Evolutionary conservation across 2,888 invertebrate species (phyloP), one percentile per base, ranked within the genome.

Genomic region (Linnaemya vulpina): DNA sequence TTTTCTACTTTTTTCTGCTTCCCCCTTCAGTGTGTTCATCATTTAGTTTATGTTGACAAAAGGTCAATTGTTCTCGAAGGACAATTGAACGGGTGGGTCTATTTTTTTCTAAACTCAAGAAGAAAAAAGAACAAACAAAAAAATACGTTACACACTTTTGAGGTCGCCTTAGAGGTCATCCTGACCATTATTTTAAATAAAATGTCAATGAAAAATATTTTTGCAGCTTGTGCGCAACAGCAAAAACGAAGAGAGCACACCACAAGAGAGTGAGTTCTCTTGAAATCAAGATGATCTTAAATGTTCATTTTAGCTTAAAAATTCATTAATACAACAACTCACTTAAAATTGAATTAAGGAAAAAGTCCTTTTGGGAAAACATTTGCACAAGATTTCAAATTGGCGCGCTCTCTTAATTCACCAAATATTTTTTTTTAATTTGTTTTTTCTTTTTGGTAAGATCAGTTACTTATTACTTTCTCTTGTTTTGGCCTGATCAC

Each of bases 131-230:
- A 70, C 53, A 7, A 71, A 71, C 58, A 20, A 63, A 67, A 75
- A 79, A 76, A 80, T 55, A 75, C 81, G 83, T 83, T 84, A 84
- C 86, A 86, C 83, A 83, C 86, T 83, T 86, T 86, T 86, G 86
- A 86, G 87, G 87, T 87, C 80, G 82, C 73, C 84, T 87, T 86
- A 86, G 84, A 83, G 87, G 87, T 87, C 87, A 86, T 80, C 81
- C 22, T 71, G 67, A 86, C 80, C 85, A 77, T 86, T 80, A 84
- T 81, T 83, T 79, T 67, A 82, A 78, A 73, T 79, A 76, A 73
- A 78, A 82, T 84, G 83, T 80, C 86, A 86, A 75, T 63, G 65
- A 35, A 70, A 53, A 63, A 13, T 74, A 63, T 76, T 65, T 40
- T 71, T 83, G 71, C 82, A 77, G 82, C 76, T 77, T 77, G 83